Evolutionary conservation across 1,140 invertebrate species (phyloP).

Genomic region (Drosophila tristis): DNA sequence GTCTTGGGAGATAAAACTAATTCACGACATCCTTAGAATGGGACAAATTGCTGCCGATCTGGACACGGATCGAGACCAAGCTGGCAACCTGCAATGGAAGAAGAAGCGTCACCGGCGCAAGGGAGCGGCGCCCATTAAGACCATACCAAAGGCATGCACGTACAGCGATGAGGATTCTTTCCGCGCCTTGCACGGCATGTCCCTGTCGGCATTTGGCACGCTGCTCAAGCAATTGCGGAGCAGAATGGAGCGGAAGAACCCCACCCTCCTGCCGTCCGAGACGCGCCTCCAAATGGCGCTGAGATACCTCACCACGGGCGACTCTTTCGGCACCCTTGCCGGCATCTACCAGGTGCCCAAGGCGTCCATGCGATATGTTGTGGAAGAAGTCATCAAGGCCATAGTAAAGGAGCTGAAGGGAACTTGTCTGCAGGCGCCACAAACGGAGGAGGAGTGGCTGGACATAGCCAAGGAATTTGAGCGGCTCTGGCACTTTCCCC

Average conservation of each 20-base stretch:
- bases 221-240: background rate
- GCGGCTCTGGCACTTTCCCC: constrained; percentile 6
- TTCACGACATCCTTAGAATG: too few relatives aligned
- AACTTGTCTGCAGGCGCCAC: constrained; percentile 6
- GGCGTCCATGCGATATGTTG: background rate
- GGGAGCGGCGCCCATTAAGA: too few relatives aligned
- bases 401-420: constrained; percentile 1
- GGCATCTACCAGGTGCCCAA: background rate
- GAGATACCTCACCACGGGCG: constrained; percentile 9
- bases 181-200: constrained; percentile 1
- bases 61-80: too few relatives aligned
- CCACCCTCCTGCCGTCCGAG: background rate
- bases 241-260: background rate
- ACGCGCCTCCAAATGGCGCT: constrained; percentile 5
- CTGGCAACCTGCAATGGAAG: too few relatives aligned
- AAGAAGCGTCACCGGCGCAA: too few relatives aligned
- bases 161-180: background rate
- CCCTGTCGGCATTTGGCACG: background rate
- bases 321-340: background rate
- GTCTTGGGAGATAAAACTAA: too few relatives aligned
- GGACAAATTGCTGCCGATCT: too few relatives aligned
- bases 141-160: too few relatives aligned
- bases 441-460: background rate
- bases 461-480: background rate
- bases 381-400: background rate